Base-by-base conservation (phyloP, 92 coral and sea anemone genomes). In the Actinernus sp. region DNA sequence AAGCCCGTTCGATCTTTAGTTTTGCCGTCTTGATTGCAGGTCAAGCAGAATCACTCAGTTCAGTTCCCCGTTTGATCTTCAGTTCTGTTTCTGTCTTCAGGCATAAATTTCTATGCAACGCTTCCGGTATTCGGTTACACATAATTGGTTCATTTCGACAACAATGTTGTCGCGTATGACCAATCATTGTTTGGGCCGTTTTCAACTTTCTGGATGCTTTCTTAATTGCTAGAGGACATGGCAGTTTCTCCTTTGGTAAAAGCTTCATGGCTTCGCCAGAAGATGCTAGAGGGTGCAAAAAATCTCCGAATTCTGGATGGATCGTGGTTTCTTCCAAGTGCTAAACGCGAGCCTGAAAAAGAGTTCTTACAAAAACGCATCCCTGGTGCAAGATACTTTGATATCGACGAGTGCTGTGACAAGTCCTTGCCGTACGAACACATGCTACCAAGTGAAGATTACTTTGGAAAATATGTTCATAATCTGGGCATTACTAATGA, bases 271-370 rank as follows among this genome's bases (percentile, higher is more conserved):
- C 88, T 93, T 25, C 84, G 78, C 25, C 86, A 93, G 55, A n/a
- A n/a, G n/a, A n/a, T n/a, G n/a, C 58, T 72, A 47, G 80, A 70
- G 31, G 77, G 74, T 25, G 33, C 78, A 21, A 87, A 73, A 59
- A 54, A 70, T 43, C 76, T 94, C 10, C 83, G 97, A 20, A 55
- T 94, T 1, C 45, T 94, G 29, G 98, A 94, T 48, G 94, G 91
- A 17, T 86, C 98, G 13, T 91, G 98, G 98, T 92, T 73, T 50
- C 81, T 87, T n/a, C 96, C 96, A 29, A 75, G 52, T 5, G 84
- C 84, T 55, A 82, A 94, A 46, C 94, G 91, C 2, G 75, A 83
- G 30, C 89, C 94, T 2, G 58, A 72, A 38, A 59, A 91, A 30
- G 98, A 90, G 31, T 87, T 73, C 41, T 41, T 43, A 12, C 78